phyloP scores from a whole-genome alignment of 2,797 vertebrate species.

The Coluber constrictor region DNA sequence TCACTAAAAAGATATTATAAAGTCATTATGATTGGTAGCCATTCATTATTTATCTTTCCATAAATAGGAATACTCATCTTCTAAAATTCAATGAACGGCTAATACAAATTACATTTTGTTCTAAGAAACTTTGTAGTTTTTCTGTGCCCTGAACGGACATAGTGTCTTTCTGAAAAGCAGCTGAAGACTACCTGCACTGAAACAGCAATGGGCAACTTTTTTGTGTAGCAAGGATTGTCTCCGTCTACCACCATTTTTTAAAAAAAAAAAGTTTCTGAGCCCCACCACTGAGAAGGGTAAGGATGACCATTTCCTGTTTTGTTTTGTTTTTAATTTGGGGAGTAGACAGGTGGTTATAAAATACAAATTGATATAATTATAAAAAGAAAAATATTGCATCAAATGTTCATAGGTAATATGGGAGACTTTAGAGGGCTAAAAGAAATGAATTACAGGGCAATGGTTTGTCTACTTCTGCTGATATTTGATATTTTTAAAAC shows the following conservation, averaged over 20 bases:
- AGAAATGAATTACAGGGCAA: not conserved
- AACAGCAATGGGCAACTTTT: not conserved
- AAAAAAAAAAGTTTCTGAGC: not conserved
- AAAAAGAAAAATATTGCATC: not conserved
- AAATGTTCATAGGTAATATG: not conserved
- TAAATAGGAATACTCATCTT: not conserved
- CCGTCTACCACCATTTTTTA: not conserved
- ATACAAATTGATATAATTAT: not conserved
- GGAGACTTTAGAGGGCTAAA: not conserved
- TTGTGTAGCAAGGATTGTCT: not conserved
- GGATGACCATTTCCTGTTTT: not conserved
- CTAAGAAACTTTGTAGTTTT: not conserved
- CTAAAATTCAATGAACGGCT: not conserved
- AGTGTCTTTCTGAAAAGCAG: not conserved
- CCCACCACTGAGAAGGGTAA: not conserved
- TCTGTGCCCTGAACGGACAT: not conserved
- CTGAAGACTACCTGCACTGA: not conserved
- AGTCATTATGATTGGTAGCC: not conserved
- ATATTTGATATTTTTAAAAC: not conserved
- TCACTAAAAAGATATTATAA: not conserved
- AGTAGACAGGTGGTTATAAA: not conserved
- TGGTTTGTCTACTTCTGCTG: not conserved
- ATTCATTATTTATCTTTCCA: not conserved
- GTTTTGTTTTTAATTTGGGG: not conserved
- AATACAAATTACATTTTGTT: not conserved